These are phyloP conservation scores for Amblyjoppa proteus DNA, from an alignment of 2,888 invertebrate species.

Conservation along the genomic window DNA sequence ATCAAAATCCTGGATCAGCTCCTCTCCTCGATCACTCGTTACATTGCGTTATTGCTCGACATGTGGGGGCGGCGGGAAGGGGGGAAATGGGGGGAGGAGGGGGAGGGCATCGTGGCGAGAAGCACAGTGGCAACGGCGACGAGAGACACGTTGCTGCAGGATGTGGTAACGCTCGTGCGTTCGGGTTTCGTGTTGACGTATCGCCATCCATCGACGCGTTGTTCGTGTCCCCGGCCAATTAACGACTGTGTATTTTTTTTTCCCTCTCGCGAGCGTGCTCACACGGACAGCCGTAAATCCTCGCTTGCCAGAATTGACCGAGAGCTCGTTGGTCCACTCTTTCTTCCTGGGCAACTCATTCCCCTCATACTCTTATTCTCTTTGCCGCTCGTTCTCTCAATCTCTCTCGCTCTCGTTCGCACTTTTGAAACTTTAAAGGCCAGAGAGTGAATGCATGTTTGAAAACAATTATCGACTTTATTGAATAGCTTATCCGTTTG, in stretches of 20 bases:
- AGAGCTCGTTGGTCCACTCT: conserved; percentile 64
- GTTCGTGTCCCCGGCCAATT: conserved; percentile 77
- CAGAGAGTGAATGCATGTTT: neutral
- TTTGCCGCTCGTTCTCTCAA: neutral
- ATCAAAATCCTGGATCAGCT: conserved; percentile 74
- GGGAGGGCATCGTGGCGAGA: conserved; percentile 39
- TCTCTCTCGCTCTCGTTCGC: neutral
- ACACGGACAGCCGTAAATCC: conserved; percentile 77
- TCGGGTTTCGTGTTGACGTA: conserved; percentile 78
- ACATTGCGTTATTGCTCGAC: conserved; percentile 58
- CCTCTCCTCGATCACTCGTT: conserved; percentile 67
- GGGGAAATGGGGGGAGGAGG: neutral
- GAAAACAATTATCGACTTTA: conserved; percentile 17
- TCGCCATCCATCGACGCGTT: conserved; percentile 71
- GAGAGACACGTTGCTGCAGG: conserved; percentile 56
- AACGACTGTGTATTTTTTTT: conserved; percentile 77
- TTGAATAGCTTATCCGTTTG: neutral
- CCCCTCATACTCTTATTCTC: neutral
- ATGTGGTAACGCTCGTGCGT: conserved; percentile 63
- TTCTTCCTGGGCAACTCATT: conserved; percentile 66
- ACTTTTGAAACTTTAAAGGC: neutral
- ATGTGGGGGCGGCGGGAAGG: neutral
- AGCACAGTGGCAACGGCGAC: conserved; percentile 18
- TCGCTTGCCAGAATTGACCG: conserved; percentile 65
- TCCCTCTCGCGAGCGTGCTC: conserved; percentile 29